Evolutionary conservation across 2,797 vertebrate genomes (phyloP), one percentile per base, ranked within the genome.

Genomic region (Emydoidea blandingii): DNA sequence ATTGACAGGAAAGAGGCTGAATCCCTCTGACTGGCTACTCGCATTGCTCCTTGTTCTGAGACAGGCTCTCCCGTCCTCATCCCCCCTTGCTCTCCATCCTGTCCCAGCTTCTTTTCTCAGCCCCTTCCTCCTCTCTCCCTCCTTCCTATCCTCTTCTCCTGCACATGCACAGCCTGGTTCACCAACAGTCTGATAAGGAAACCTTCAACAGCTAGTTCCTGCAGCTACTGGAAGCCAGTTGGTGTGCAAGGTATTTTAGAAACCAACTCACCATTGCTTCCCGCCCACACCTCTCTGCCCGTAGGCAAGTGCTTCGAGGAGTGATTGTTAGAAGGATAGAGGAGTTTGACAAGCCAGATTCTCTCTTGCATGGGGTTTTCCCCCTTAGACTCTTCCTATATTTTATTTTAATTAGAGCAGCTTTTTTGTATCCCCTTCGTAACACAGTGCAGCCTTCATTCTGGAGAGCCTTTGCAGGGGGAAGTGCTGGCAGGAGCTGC

Each of bases 241-340:
- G 41, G 94, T 37, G 81, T 47, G 29, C 62, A 19, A 50, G n/a
- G 88, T 91, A 85, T 92, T 96, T 95, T 95, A 96, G 94, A 94
- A 92, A 94, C 92, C 94, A 94, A 80, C 93, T 90, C 95, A 93
- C 88, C 93, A 87, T 78, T 1, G 80, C 87, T 81, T 82, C 95
- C 81, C 85, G 9, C 31, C 50, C 23, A 56, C 29, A 74, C 9
- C 15, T 59, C 52, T 34, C 27, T 16, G 37, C 5, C 79, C 2
- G 3, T 74, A 74, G 8, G 53, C 37, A 37, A n/a, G 54, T 57
- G 37, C 23, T 41, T 74, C 10, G 2, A 74, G 37, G 37, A 74
- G 21, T 41, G 47, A 44, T 31, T 85, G 11, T 44, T 41, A 49
- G 31, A 62, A 57, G 37, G 52, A 44, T 31, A 12, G 56, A 41